Base-by-base conservation (phyloP, 2,113 vertebrate genomes). In the Deroptyus accipitrinus region DNA sequence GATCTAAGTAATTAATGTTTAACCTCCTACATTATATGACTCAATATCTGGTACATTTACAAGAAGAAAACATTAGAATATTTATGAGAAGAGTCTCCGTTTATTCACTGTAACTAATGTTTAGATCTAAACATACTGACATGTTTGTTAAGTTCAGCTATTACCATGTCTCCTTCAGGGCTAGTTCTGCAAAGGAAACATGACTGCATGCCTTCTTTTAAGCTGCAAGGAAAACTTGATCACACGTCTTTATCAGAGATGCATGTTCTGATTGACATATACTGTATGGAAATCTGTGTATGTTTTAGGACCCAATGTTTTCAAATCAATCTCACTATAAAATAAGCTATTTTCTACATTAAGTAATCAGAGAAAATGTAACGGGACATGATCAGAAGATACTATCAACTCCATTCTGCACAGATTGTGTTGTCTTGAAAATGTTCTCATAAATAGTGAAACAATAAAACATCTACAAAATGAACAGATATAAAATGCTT, bases 1-100 rank as follows among this genome's bases (percentile, higher is more conserved):
- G 5, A 93, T 88, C 75, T 93, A 83, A 97, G 96, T 94, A 96
- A 97, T 91, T 96, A 95, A 95, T 94, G 75, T 90, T 77, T 90
- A 88, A 79, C 9, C 12, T 94, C 61, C 84, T 74, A 94, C 16
- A 6, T 82, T 59, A 83, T 90, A 52, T 91, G 94, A 91, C 54
- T 97, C 74, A 95, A 96, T 83, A 97, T 96, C 93, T 97, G 97
- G 80, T 88, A 94, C 44, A 90, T 94, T 96, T 97, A 92, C 11
- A 91, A 52, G 66, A 89, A 57, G 41, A 70, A 94, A 95, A 69
- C 33, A 67, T 83, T 48, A 54, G 64, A 87, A 85, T 91, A 81
- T 92, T 95, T 88, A 83, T 82, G 62, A 96, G 67, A 55, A 61
- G 37, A 66, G 42, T 84, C 24, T 51, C 31, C 48, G 23, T 49